Evolutionary conservation across 2,888 invertebrate genomes (phyloP).

Genomic region (Erpobdella octoculata): DNA sequence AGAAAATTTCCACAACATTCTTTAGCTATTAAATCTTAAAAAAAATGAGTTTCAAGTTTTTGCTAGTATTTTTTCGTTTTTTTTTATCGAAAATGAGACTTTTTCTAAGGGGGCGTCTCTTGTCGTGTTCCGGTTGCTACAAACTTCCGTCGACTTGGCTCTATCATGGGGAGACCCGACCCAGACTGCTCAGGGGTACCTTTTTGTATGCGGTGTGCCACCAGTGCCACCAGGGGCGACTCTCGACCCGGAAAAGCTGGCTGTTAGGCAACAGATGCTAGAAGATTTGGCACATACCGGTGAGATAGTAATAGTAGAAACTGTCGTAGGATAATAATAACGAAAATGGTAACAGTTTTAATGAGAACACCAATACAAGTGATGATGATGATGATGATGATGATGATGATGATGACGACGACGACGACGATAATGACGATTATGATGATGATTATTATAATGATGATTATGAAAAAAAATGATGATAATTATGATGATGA

Average conservation of each 20-base stretch:
- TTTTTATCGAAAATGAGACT: not conserved
- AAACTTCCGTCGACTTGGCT: constrained; percentile 30
- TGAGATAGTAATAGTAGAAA: not conserved
- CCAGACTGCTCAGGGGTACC: constrained; percentile 29
- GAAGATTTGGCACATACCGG: constrained; percentile 21
- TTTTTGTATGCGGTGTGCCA: constrained; percentile 17
- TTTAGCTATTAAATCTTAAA: too few species aligned
- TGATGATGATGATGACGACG: not conserved
- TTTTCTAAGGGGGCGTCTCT: not conserved
- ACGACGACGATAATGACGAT: not conserved
- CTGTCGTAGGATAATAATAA: not conserved
- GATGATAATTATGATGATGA: not conserved
- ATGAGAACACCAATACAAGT: not conserved
- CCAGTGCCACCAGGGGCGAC: constrained; percentile 27
- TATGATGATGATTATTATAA: too few species aligned
- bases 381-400: not conserved
- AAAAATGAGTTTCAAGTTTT: too few species aligned
- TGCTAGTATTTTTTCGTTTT: too few species aligned
- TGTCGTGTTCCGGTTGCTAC: constrained; percentile 26
- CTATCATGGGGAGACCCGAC: constrained; percentile 32
- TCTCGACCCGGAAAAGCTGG: constrained; percentile 11
- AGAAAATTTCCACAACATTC: too few species aligned
- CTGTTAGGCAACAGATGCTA: constrained; percentile 20
- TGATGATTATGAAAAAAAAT: not conserved
- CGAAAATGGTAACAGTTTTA: not conserved